Conservation (phyloP, 2,113 vertebrate species). For the Rhombomys opimus region DNA sequence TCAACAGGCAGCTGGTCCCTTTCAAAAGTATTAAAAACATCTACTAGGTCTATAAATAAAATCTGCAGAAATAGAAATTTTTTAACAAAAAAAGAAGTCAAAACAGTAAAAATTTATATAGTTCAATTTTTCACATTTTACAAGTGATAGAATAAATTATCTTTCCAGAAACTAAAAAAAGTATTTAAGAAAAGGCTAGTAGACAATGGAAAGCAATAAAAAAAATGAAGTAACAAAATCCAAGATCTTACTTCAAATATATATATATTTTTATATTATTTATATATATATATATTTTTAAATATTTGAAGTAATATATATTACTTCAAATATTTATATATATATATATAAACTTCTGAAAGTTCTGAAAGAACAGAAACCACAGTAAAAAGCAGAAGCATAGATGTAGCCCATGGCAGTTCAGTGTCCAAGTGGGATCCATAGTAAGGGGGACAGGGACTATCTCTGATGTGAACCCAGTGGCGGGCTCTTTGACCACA, state of each 20-base stretch:
- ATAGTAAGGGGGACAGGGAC: no score
- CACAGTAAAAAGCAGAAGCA: background rate
- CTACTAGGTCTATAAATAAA: background rate
- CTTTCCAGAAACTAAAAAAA: background rate
- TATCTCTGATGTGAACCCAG: no score
- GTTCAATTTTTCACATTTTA: background rate
- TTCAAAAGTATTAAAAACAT: conserved; percentile 7
- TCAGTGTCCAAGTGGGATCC: no score
- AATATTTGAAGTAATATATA: no score
- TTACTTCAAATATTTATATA: background rate
- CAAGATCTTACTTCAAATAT: background rate
- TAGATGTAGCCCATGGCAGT: background rate
- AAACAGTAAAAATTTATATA: background rate
- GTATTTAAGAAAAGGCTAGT: background rate
- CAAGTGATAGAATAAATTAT: background rate
- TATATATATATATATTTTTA: background rate
- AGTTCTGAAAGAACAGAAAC: background rate
- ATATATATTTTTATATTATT: background rate
- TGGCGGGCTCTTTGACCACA: no score
- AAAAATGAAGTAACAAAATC: background rate
- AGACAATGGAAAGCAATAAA: background rate
- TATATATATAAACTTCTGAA: background rate
- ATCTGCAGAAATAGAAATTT: background rate
- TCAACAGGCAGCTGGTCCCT: conserved; percentile 10
- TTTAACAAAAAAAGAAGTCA: background rate